Evolutionary conservation across 2,797 vertebrate genomes (phyloP).

Genomic region (Macroramphosus scolopax): DNA sequence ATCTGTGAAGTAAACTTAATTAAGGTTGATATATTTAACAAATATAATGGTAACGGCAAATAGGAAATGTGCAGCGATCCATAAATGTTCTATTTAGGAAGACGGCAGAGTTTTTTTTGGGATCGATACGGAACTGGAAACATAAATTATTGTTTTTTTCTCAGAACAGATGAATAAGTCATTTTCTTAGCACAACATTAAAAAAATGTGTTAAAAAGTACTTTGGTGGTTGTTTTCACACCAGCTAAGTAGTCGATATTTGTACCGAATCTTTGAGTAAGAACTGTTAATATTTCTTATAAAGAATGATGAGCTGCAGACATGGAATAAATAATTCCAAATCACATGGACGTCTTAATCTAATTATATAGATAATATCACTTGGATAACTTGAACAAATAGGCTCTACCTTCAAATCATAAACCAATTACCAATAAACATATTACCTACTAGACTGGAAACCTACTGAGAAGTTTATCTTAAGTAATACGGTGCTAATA

Average conservation of each 20-base stretch:
- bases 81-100: conserved; percentile 12
- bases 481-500: no score
- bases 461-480: no score
- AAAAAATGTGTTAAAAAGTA: neutral
- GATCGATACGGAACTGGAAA: conserved; percentile 1
- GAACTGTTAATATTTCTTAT: neutral
- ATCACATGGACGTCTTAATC: no score
- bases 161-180: neutral
- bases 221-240: neutral
- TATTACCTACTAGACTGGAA: no score
- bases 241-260: neutral
- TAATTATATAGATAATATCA: no score
- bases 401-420: no score
- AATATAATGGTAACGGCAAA: conserved; percentile 24
- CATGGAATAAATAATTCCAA: no score
- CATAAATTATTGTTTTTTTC: conserved; percentile 7
- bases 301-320: no score
- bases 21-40: conserved; percentile 41
- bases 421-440: no score
- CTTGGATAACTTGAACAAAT: no score
- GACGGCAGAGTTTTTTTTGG: conserved; percentile 13
- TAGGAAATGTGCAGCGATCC: conserved; percentile 24
- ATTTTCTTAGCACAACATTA: no score
- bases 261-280: neutral
- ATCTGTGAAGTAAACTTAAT: conserved; percentile 39